These are phyloP conservation scores for Halcyon malimbica DNA, from an alignment of 2,113 vertebrate genomes.

Conservation along the genomic window DNA sequence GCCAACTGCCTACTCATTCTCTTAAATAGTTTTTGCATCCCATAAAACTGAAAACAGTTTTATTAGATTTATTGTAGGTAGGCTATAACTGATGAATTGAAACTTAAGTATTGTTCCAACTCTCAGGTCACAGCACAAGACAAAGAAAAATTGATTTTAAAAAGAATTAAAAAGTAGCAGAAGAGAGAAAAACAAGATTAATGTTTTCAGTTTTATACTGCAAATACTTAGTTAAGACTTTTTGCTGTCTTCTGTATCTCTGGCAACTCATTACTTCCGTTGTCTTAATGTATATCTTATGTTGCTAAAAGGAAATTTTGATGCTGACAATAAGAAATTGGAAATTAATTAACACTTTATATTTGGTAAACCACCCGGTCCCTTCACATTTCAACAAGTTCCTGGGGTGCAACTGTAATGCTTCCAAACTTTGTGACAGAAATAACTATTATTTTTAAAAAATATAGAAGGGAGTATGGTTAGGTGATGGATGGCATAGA, in stretches of 20 bases:
- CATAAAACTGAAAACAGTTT: neutral
- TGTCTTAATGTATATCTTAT: fast-evolving
- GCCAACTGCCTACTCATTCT: neutral
- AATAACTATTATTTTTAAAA: neutral
- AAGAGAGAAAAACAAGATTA: neutral
- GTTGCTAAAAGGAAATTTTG: neutral
- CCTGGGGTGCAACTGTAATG: neutral
- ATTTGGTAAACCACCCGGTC: neutral
- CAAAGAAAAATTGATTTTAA: neutral
- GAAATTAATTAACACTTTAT: neutral
- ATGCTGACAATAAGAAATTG: neutral
- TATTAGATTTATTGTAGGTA: neutral
- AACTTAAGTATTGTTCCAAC: neutral
- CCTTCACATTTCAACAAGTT: neutral
- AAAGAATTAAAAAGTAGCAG: neutral
- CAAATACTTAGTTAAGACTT: neutral
- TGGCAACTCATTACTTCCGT: neutral
- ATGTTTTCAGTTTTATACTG: neutral
- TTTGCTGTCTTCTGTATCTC: neutral
- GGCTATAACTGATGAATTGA: neutral
- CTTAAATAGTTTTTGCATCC: neutral
- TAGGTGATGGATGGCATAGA: neutral
- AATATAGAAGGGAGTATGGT: fast-evolving
- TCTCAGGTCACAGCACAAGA: neutral
- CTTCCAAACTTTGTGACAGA: neutral